Percentiles rank a stretch among this genome's conserved stretches.
Conservation (phyloP, 2,888 invertebrate species). For the Tetheella fluctuosa region DNA sequence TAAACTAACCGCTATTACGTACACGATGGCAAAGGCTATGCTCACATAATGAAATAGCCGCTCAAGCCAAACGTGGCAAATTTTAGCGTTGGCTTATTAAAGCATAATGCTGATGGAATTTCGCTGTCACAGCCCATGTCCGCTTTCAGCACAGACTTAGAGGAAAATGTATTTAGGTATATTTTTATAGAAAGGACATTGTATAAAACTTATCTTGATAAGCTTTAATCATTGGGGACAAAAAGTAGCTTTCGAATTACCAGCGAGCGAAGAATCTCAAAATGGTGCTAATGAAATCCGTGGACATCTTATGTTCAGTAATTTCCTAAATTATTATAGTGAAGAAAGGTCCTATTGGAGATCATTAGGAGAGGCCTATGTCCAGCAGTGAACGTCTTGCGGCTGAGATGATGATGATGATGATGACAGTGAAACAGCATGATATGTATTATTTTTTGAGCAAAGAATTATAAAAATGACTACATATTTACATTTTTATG, state of each 20-base stretch:
- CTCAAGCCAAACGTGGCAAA: conserved; percentile 53
- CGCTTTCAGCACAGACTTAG: conserved; percentile 27
- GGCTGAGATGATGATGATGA: too few relatives aligned
- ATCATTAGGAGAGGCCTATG: too few relatives aligned
- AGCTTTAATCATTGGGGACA: neutral
- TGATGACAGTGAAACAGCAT: too few relatives aligned
- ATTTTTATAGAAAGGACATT: neutral
- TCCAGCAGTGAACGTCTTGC: too few relatives aligned
- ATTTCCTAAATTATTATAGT: too few relatives aligned
- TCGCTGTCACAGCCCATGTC: conserved; percentile 54
- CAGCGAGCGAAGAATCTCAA: too few relatives aligned
- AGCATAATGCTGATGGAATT: conserved; percentile 73
- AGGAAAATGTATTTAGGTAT: neutral
- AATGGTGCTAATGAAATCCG: too few relatives aligned
- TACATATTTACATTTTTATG: too few relatives aligned
- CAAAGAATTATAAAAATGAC: too few relatives aligned
- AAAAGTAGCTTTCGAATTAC: neutral
- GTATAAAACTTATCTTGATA: neutral
- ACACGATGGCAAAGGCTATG: conserved; percentile 40
- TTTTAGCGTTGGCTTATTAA: conserved; percentile 67
- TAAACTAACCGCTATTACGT: conserved; percentile 25
- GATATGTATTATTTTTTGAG: too few relatives aligned
- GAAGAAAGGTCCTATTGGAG: too few relatives aligned
- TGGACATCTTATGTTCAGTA: too few relatives aligned
- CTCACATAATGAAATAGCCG: conserved; percentile 56